These are phyloP conservation scores for Pocillopora meandrina DNA, from an alignment of 92 coral and sea anemone genomes.

Conservation along the genomic window DNA sequence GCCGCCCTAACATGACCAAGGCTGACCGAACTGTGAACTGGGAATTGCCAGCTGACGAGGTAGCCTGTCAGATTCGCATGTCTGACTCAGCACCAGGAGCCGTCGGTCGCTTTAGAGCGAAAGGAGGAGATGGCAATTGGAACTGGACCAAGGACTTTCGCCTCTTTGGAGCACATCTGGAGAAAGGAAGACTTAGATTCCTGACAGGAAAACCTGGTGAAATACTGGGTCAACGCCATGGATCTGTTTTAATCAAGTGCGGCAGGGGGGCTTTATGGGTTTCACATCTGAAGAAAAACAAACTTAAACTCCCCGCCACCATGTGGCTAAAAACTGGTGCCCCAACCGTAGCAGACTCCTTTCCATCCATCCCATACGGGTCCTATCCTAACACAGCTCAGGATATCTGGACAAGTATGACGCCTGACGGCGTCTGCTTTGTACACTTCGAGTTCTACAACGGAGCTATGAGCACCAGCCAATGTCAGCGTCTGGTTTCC, in stretches of 20 bases:
- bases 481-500: slow-evolving; percentile 57
- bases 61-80: slow-evolving; percentile 80
- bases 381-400: slow-evolving; percentile 54
- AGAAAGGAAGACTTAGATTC: slow-evolving; percentile 39
- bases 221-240: slow-evolving; percentile 66
- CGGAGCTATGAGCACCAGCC: slow-evolving; percentile 82
- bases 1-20: slow-evolving; percentile 62
- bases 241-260: slow-evolving; percentile 73
- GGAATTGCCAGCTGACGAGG: slow-evolving; percentile 73
- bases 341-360: slow-evolving; percentile 27
- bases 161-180: slow-evolving; percentile 80
- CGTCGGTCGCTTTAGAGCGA: slow-evolving; percentile 39
- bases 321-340: slow-evolving; percentile 50
- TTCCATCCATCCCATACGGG: slow-evolving; percentile 36
- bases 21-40: slow-evolving; percentile 70
- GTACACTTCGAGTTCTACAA: slow-evolving; percentile 77
- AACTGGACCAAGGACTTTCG: slow-evolving; percentile 61
- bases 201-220: slow-evolving; percentile 65
- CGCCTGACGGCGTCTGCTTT: slow-evolving; percentile 74
- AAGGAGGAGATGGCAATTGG: slow-evolving; percentile 11
- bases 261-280: slow-evolving; percentile 74
- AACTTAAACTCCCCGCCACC: slow-evolving; percentile 77
- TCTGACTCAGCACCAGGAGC: slow-evolving; percentile 85
- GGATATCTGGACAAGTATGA: slow-evolving; percentile 76
- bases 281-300: slow-evolving; percentile 69